Evolutionary conservation across 2,888 invertebrate species (phyloP).

Genomic region (Cyrtodaria siliqua): DNA sequence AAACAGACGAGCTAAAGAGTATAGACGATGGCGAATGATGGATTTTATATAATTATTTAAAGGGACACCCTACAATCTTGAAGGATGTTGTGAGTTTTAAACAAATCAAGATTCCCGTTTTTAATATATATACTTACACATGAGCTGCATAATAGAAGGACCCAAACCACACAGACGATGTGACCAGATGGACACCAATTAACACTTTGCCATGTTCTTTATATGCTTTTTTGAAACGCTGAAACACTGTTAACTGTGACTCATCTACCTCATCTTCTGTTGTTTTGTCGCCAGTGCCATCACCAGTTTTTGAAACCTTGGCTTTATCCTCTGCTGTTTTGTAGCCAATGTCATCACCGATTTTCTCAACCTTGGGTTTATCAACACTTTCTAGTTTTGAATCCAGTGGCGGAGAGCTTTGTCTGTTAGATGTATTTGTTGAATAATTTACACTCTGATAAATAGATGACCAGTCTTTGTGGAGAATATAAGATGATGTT

Average conservation of each 20-base stretch:
- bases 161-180: constrained; percentile 95
- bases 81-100: too few relatives aligned
- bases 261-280: constrained; percentile 19
- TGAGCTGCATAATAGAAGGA: constrained; percentile 94
- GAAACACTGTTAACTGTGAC: constrained; percentile 89
- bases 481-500: too few relatives aligned
- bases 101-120: too few relatives aligned
- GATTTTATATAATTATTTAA: too few relatives aligned
- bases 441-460: too few relatives aligned
- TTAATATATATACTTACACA: constrained; percentile 91
- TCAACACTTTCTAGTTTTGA: too few relatives aligned
- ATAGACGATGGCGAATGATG: too few relatives aligned
- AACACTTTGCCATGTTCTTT: constrained; percentile 98
- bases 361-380: not conserved
- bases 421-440: too few relatives aligned
- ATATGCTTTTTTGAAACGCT: constrained; percentile 96
- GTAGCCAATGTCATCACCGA: not conserved
- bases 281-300: not conserved
- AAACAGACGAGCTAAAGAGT: too few relatives aligned
- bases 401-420: too few relatives aligned
- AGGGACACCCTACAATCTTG: too few relatives aligned
- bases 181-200: constrained; percentile 96
- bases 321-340: not conserved
- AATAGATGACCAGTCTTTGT: too few relatives aligned
- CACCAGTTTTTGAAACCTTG: not conserved